Base-by-base conservation (phyloP, 2,797 vertebrate species). In the Pseudopleuronectes americanus region DNA sequence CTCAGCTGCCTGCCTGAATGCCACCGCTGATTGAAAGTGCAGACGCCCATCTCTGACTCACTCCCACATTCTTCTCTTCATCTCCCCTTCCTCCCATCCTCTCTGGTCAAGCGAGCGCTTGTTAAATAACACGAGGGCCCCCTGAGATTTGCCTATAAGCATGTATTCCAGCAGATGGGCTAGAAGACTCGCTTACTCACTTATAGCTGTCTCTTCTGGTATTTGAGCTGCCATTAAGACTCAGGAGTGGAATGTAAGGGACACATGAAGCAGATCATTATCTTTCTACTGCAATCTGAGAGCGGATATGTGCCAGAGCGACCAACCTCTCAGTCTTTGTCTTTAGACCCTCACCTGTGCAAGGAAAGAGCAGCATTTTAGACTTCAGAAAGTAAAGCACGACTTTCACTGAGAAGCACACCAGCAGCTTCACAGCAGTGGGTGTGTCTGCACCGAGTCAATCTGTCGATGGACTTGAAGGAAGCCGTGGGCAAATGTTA, bases 81-180 rank as follows among this genome's bases (percentile, higher is more conserved):
- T 66, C 64, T 28, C 22, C 43, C 26, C 47, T 2, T 58, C 31
- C 16, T 23, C 33, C 57, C 33, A 26, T 26, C 45, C 59, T 70
- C 60, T 26, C 52, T 38, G 43, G 71, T 74, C 58, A 66, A 43
- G 43, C 64, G 1, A 72, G 68, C 21, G 1, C 58, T 71, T 63
- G 56, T 78, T 79, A 84, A 85, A 80, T 76, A 80, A 85, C 75
- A 75, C 12, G 2, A 38, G 61, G 55, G 56, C 28, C 84, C 68
- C 70, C 55, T 52, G 74, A 80, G 87, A 76, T 76, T 51, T 62
- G 23, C 57, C 75, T 54, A 31, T 51, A 71, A 65, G 66, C 64
- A 43, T 65, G 53, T 8, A 73, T 74, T 51, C 56, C 26, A 68
- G 70, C 59, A 70, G 79, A 68, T 53, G 61, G 63, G 41, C 64